phyloP scores from a whole-genome alignment of 2,888 invertebrate genomes.

The Cheilosia scutellata region DNA sequence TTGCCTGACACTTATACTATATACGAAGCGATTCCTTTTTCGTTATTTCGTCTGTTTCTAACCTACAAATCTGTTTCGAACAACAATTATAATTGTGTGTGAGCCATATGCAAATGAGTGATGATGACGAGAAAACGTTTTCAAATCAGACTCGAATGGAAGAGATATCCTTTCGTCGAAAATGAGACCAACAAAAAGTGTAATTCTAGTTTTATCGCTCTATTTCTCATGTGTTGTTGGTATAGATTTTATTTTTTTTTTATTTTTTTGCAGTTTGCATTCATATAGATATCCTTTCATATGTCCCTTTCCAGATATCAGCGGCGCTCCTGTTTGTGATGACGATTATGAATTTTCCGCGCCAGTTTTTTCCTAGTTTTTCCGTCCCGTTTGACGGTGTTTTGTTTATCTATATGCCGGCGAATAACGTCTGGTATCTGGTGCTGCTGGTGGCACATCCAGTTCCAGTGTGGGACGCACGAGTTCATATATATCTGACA shows the following conservation, averaged over 20 bases:
- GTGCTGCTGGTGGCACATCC: constrained; percentile 18
- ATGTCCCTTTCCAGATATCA: constrained; percentile 46
- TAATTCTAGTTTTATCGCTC: constrained; percentile 67
- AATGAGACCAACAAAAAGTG: constrained; percentile 37
- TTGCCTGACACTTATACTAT: constrained; percentile 39
- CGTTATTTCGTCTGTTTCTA: constrained; percentile 19
- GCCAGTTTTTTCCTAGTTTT: constrained; percentile 39
- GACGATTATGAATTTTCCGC: constrained; percentile 71
- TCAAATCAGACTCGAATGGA: constrained; percentile 13
- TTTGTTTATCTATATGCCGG: constrained; percentile 30
- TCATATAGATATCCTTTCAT: constrained; percentile 22
- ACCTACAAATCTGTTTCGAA: constrained; percentile 41
- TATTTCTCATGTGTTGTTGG: constrained; percentile 47
- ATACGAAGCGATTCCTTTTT: background rate
- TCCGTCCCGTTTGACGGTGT: constrained; percentile 39
- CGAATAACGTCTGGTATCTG: constrained; percentile 30
- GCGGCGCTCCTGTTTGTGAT: constrained; percentile 33
- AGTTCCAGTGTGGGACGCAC: constrained; percentile 50
- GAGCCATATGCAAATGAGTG: constrained; percentile 63
- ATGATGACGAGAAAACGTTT: constrained; percentile 42
- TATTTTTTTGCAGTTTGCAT: constrained; percentile 6
- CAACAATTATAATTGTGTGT: constrained; percentile 39
- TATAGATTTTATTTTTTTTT: background rate
- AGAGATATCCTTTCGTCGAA: constrained; percentile 35
- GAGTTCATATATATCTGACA: constrained; percentile 74